These are phyloP conservation scores for Penaeus indicus DNA, from an alignment of 1,140 invertebrate species.

Conservation along the genomic window DNA sequence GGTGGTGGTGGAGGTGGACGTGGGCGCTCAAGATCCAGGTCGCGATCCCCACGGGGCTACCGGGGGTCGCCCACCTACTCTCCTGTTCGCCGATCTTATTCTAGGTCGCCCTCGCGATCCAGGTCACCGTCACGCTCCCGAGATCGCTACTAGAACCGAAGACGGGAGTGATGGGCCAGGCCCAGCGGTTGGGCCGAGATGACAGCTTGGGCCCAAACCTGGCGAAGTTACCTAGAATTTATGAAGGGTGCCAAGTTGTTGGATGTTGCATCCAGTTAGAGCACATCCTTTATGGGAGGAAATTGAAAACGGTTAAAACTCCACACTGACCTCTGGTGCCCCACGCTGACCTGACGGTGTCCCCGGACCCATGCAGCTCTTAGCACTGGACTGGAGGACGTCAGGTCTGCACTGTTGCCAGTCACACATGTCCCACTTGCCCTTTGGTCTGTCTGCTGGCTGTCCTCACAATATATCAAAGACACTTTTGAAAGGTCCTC, in stretches of 20 bases:
- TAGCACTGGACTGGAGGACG: slow-evolving; percentile 56
- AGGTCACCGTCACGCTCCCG: slow-evolving; percentile 87
- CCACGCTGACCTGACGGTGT: slow-evolving; percentile 46
- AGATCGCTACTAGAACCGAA: slow-evolving; percentile 59
- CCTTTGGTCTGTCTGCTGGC: slow-evolving; percentile 48
- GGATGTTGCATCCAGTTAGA: slow-evolving; percentile 12
- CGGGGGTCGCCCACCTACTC: slow-evolving; percentile 78
- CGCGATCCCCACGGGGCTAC: slow-evolving; percentile 81
- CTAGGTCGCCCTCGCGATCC: slow-evolving; percentile 71
- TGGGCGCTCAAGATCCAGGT: slow-evolving; percentile 72
- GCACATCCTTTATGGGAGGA: slow-evolving; percentile 33
- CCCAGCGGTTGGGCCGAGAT: slow-evolving; percentile 2
- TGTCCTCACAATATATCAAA: slow-evolving; percentile 32
- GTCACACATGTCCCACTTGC: slow-evolving; percentile 57
- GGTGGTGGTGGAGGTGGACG: slow-evolving; percentile 69
- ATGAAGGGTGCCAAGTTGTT: slow-evolving; percentile 25
- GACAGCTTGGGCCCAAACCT: neutral
- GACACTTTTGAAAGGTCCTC: neutral
- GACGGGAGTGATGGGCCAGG: neutral
- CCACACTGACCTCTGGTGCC: slow-evolving; percentile 42
- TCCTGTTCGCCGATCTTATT: slow-evolving; percentile 82
- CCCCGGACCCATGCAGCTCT: slow-evolving; percentile 40
- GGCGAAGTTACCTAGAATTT: slow-evolving; percentile 2
- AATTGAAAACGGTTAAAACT: no score
- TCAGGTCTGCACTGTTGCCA: slow-evolving; percentile 63